phyloP scores from a whole-genome alignment of 2,113 vertebrate genomes.

The Progne subis region DNA sequence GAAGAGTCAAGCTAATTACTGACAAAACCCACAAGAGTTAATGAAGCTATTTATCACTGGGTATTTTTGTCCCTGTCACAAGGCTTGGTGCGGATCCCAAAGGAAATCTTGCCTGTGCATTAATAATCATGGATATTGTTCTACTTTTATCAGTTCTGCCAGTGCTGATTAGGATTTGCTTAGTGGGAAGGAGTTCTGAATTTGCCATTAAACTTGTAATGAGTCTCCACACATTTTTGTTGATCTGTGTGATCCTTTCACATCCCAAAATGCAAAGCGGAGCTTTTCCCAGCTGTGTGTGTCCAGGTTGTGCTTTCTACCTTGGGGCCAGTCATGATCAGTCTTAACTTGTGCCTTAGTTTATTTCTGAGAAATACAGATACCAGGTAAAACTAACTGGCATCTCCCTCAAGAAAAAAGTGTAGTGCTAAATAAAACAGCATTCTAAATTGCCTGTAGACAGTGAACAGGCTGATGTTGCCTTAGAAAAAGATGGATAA shows the following conservation, averaged over 20 bases:
- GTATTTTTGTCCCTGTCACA: slow-evolving; percentile 11
- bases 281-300: neutral
- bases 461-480: neutral
- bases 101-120: neutral
- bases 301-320: neutral
- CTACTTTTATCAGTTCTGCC: neutral
- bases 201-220: neutral
- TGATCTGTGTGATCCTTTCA: neutral
- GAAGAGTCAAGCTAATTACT: neutral
- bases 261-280: neutral
- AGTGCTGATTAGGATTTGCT: neutral
- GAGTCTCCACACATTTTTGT: neutral
- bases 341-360: neutral
- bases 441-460: neutral
- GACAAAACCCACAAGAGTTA: neutral
- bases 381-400: neutral
- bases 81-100: neutral
- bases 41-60: neutral
- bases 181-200: neutral
- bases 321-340: neutral
- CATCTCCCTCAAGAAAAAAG: neutral
- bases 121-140: slow-evolving; percentile 18
- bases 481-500: neutral
- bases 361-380: neutral
- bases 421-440: neutral